Base-by-base conservation (phyloP, 2,888 invertebrate genomes). In the Choristoneura rosaceana region DNA sequence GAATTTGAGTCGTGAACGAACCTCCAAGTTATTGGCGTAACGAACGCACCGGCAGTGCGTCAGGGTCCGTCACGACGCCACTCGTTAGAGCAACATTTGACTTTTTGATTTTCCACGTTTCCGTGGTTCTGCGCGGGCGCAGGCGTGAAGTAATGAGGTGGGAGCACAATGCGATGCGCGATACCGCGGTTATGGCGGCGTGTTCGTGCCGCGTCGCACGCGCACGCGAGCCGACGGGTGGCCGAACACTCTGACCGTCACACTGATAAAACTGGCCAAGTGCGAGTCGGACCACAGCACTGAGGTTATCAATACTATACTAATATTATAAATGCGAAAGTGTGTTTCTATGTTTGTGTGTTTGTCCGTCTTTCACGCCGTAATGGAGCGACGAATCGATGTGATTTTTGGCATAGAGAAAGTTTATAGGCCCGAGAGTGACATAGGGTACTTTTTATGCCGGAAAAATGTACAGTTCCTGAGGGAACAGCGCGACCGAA, bases 1-100 rank as follows among this genome's bases (percentile, higher is more conserved):
- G 60, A 55, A 55, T 34, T 66, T 52, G 41, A 55, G 43, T 67
- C 70, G 70, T 70, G 70, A 69, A 45, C 69, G 55, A 45, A 41
- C 17, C 17, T 61, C 60, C 68, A 74, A 64, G 63, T 71, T 71
- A 60, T 65, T 60, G 74, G 50, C 34, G 12, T 47, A 55, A 67
- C 70, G 70, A 71, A 63, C 63, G 63, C 62, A 33, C 59, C 15
- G 50, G 52, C 52, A 55, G 25, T 61, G 66, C 68, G 55, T 60
- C 43, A 71, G 52, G 43, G 52, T 67, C 59, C 67, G 65, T 70
- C 74, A 69, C 69, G 76, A 77, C 76, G 79, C 80, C 52, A 75
- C 80, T 82, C 81, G 82, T 82, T 82, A 82, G 77, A 65, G 74
- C 74, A 66, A 52, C 75, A 74, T 76, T 76, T 74, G 71, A 78